Conservation (phyloP, 2,888 invertebrate genomes). For the Oxytorus armatus region DNA sequence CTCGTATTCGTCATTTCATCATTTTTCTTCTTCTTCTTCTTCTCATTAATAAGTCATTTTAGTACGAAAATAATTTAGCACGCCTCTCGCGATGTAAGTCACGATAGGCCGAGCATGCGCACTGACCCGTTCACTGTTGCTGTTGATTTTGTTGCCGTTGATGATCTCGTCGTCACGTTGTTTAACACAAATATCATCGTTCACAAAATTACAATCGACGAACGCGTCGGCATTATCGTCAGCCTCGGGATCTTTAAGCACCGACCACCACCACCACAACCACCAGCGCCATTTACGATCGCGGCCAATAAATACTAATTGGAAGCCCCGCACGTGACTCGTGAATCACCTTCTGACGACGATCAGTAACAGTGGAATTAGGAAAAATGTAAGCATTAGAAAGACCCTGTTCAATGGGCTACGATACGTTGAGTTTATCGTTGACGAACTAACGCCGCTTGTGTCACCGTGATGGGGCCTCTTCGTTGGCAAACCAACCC, state of each 20-base stretch:
- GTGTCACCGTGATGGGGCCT: constrained; percentile 71
- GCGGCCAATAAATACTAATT: constrained; percentile 78
- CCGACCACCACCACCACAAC: constrained; percentile 28
- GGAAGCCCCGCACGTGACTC: constrained; percentile 79
- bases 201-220: not conserved
- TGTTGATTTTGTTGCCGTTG: constrained; percentile 4
- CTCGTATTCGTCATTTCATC: constrained; percentile 66
- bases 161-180: constrained; percentile 19
- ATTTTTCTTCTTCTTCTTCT: constrained; percentile 11
- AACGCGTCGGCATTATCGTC: not conserved
- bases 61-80: constrained; percentile 82
- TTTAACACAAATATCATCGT: constrained; percentile 8
- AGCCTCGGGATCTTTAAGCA: constrained; percentile 4
- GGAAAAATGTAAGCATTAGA: constrained; percentile 74
- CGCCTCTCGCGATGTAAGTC: constrained; percentile 60
- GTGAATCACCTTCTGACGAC: constrained; percentile 80
- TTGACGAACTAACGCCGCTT: constrained; percentile 56
- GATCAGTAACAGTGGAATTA: constrained; percentile 76
- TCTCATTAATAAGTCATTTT: constrained; percentile 75
- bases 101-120: constrained; percentile 54
- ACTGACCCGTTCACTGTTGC: constrained; percentile 46
- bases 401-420: constrained; percentile 66
- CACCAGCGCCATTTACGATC: constrained; percentile 58
- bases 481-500: constrained; percentile 74
- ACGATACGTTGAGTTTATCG: not conserved